These are phyloP conservation scores for Semnornis frantzii DNA, from an alignment of 2,113 vertebrate species.

Conservation along the genomic window DNA sequence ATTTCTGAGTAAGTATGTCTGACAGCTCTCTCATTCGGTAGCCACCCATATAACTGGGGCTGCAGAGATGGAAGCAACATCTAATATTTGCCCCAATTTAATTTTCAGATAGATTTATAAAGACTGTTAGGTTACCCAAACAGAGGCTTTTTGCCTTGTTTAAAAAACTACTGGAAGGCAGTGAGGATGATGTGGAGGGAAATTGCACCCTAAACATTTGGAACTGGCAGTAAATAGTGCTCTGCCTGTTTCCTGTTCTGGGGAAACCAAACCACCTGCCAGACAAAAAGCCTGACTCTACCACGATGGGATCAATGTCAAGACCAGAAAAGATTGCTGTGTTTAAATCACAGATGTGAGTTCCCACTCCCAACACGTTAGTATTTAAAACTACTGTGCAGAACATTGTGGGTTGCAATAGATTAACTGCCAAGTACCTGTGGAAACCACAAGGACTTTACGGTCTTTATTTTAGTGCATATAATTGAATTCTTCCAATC, in stretches of 20 bases:
- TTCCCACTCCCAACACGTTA: not conserved
- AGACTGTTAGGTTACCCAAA: not conserved
- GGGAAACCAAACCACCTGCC: not conserved
- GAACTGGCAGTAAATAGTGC: not conserved
- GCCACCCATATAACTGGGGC: not conserved
- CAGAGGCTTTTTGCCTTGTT: not conserved
- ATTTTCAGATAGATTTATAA: not conserved
- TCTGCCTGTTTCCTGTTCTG: not conserved
- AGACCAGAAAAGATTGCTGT: not conserved
- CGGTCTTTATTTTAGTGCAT: not conserved
- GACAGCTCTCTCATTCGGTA: not conserved
- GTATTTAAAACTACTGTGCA: not conserved
- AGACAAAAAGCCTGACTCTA: not conserved
- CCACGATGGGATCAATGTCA: not conserved
- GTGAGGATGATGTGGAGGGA: fast-evolving
- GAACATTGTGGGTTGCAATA: not conserved
- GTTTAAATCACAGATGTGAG: not conserved
- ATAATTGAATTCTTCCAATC: conserved; percentile 1
- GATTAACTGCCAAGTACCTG: not conserved
- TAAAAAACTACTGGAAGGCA: not conserved
- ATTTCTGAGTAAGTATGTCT: not conserved
- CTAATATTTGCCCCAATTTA: not conserved
- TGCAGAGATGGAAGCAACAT: not conserved
- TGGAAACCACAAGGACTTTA: not conserved
- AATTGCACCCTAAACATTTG: not conserved